Evolutionary conservation across 2,797 vertebrate species (phyloP), one percentile per base, ranked within the genome.

Genomic region (Muscicapa striata): DNA sequence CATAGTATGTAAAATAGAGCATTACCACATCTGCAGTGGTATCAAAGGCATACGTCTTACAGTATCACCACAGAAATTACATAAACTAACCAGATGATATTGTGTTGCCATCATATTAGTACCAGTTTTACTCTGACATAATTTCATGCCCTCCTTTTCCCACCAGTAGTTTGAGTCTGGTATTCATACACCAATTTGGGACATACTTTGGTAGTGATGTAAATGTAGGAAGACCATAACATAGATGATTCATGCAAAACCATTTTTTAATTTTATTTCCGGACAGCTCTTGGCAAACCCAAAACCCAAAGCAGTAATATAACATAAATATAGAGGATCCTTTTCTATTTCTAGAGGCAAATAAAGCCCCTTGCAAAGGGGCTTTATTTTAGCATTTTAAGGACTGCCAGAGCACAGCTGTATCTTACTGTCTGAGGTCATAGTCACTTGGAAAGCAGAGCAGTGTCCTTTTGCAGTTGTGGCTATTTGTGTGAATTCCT

Each of bases 161-260:
- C 93, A 93, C 73, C 77, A 93, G 68, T 92, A 48, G 95, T 97
- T 97, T 38, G 91, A 94, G 88, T 87, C 89, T 96, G 94, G 94
- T 96, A 95, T 97, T 98, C 96, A 90, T 89, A 78, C 55, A 97
- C 94, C 90, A 97, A 93, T 98, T 97, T 98, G 95, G 96, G 96
- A 93, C 94, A 97, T 98, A 94, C 85, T 98, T 97, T 90, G 90
- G 96, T 97, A 96, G 96, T 98, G 97, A 98, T 97, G 97, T 95
- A 97, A 93, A 92, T 93, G 94, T 97, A 94, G 84, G 78, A 95
- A 97, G 89, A 91, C 96, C 64, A 62, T 95, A 97, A 97, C 91
- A 93, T 4, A 76, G 92, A 96, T 97, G 97, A 98, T 94, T 97
- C 95, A 97, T 92, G 52, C 85, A 96, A 95, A 96, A 81, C 32